Evolutionary conservation across 2,888 invertebrate species (phyloP).

Genomic region (Slavum lentiscoides): DNA sequence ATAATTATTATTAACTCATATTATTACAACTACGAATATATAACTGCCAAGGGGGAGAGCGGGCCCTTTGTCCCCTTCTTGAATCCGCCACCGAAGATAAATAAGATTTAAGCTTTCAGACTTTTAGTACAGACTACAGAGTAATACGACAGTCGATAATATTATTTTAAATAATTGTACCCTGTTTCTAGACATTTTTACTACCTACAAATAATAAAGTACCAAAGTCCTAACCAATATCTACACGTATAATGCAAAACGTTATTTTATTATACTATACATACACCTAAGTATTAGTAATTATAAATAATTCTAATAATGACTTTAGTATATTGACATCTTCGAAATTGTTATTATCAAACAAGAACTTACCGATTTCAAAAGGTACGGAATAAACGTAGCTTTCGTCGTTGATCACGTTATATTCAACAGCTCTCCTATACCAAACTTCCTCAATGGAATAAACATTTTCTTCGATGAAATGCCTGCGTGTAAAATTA

Average conservation of each 20-base stretch:
- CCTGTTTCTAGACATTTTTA: not conserved
- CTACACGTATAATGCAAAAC: no score
- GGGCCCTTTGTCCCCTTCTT: no score
- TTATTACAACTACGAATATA: no score
- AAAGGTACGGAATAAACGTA: conserved; percentile 89
- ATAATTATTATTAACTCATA: no score
- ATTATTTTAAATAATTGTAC: no score
- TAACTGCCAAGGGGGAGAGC: no score
- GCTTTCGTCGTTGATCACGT: conserved; percentile 79
- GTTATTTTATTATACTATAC: not conserved
- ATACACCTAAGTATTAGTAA: not conserved
- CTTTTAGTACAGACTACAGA: no score
- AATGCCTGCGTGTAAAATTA: conserved; percentile 66
- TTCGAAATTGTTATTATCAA: not conserved
- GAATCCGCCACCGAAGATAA: no score
- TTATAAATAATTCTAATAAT: not conserved
- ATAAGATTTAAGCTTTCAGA: no score
- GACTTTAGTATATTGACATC: not conserved
- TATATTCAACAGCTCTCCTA: conserved; percentile 86
- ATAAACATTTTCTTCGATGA: conserved; percentile 76
- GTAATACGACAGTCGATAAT: no score
- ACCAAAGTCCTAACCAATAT: not conserved
- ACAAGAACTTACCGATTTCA: conserved; percentile 60
- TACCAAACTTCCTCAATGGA: conserved; percentile 91
- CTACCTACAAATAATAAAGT: not conserved